These are phyloP conservation scores for Tenebrosternarchus preto DNA, from an alignment of 2,113 vertebrate genomes.

Conservation along the genomic window DNA sequence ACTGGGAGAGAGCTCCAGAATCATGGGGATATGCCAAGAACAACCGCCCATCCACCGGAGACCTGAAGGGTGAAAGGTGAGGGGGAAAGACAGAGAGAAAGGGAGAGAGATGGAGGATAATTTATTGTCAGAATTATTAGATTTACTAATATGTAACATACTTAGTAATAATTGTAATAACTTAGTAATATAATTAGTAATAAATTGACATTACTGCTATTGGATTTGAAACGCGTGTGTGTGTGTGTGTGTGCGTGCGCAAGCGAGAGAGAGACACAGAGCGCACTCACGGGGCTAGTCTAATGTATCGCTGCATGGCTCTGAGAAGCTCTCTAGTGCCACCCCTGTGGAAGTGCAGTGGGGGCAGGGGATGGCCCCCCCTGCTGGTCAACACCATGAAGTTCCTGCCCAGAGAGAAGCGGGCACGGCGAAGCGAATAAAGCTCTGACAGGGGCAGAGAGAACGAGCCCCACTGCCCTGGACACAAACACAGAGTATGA, in stretches of 20 bases:
- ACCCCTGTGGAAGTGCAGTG: slow-evolving; percentile 88
- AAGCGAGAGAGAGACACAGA: background rate
- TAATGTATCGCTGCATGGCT: slow-evolving; percentile 82
- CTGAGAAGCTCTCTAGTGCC: slow-evolving; percentile 84
- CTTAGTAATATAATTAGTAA: too few species aligned
- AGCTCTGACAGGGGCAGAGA: slow-evolving; percentile 86
- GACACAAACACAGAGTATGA: background rate
- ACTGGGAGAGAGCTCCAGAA: slow-evolving; percentile 80
- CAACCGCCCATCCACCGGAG: slow-evolving; percentile 84
- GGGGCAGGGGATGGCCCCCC: slow-evolving; percentile 82
- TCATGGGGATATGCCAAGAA: slow-evolving; percentile 85
- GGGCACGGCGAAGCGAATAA: slow-evolving; percentile 84
- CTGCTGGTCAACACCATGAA: slow-evolving; percentile 87
- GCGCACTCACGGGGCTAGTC: slow-evolving; percentile 75
- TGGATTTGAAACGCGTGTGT: background rate
- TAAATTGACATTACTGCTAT: too few species aligned
- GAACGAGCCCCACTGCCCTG: slow-evolving; percentile 83
- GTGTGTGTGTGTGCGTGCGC: too few species aligned
- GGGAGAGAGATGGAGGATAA: too few species aligned
- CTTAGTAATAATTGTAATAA: too few species aligned
- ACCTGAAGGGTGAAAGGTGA: slow-evolving; percentile 67
- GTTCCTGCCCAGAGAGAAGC: slow-evolving; percentile 86
- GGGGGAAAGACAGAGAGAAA: slow-evolving; percentile 15
- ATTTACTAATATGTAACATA: too few species aligned
- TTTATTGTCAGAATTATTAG: too few species aligned